These are phyloP conservation scores for Ceyx melanurus DNA, from an alignment of 2,113 vertebrate species.

Conservation along the genomic window DNA sequence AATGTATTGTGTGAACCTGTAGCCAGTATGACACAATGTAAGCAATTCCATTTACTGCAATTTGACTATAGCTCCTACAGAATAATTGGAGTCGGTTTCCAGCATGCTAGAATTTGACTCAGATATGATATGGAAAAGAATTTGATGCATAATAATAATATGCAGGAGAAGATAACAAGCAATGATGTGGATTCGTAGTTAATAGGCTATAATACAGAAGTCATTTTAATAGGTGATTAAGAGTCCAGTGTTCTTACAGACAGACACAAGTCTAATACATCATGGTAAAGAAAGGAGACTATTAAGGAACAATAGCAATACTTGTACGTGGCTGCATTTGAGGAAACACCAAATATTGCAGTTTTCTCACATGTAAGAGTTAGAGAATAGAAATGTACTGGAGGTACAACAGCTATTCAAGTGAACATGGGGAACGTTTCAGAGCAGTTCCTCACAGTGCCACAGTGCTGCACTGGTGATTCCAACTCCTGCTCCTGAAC, in stretches of 20 bases:
- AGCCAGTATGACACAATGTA: slow-evolving; percentile 59
- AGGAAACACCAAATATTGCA: not conserved
- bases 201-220: slow-evolving; percentile 18
- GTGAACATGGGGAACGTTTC: not conserved
- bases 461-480: not conserved
- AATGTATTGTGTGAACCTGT: slow-evolving; percentile 61
- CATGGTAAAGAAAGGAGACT: not conserved
- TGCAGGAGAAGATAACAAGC: slow-evolving; percentile 16
- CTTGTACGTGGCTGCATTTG: not conserved
- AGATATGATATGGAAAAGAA: slow-evolving; percentile 34
- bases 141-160: slow-evolving; percentile 38
- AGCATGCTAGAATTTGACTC: slow-evolving; percentile 56
- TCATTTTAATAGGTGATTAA: slow-evolving; percentile 34
- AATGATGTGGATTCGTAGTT: slow-evolving; percentile 44
- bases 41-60: slow-evolving; percentile 65
- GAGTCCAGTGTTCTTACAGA: not conserved
- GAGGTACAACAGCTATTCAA: not conserved
- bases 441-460: not conserved
- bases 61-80: slow-evolving; percentile 63
- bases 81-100: slow-evolving; percentile 68
- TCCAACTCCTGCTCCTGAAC: not conserved
- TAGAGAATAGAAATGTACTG: not conserved
- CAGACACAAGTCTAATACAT: slow-evolving; percentile 7
- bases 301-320: slow-evolving; percentile 35
- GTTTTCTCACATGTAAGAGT: not conserved